Evolutionary conservation across 2,797 vertebrate genomes (phyloP), one percentile per base, ranked within the genome.

Genomic region (Enteromius afrohamiltoni): DNA sequence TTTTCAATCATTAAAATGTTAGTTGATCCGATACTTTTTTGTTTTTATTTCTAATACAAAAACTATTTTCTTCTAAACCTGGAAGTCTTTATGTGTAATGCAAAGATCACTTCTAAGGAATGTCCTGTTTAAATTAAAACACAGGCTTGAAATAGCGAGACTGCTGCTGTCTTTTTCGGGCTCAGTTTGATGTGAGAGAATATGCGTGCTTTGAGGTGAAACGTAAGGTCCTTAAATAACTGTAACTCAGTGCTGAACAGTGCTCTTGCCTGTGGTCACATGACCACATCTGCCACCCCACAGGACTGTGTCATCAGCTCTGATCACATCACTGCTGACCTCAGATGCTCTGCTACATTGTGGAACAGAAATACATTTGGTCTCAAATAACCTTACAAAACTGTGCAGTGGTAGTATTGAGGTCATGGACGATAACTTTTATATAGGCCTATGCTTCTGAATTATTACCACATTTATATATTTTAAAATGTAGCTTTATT

Each of bases 61-160:
- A 55, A 58, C 1, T 2, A 42, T 21, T 29, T 53, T 51, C 3
- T 21, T 67, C 3, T 67, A 21, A 37, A 26, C 67, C n/a, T 76
- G 17, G 9, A 58, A 34, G 40, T 9, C 53, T 42, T 64, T 42
- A 83, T 83, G 51, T 37, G 71, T 79, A 83, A 78, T 70, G 51
- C 40, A 78, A 14, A 69, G 40, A 62, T 71, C 26, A 26, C 37
- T 42, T 19, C 19, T 70, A 74, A 70, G 14, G 26, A 70, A 78
- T 70, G 82, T 78, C 51, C 74, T 62, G 42, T 78, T 55, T 83
- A 71, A 29, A 79, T 79, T 83, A 83, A 83, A 78, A 78, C 9
- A 0, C 26, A 49, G 53, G 8, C 67, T 78, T 37, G 42, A 83
- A 64, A 79, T 79, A 83, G 40, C 0, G 51, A 60, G 26, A 34